Base-by-base conservation (phyloP, 2,797 vertebrate genomes). In the Bufotes viridis region DNA sequence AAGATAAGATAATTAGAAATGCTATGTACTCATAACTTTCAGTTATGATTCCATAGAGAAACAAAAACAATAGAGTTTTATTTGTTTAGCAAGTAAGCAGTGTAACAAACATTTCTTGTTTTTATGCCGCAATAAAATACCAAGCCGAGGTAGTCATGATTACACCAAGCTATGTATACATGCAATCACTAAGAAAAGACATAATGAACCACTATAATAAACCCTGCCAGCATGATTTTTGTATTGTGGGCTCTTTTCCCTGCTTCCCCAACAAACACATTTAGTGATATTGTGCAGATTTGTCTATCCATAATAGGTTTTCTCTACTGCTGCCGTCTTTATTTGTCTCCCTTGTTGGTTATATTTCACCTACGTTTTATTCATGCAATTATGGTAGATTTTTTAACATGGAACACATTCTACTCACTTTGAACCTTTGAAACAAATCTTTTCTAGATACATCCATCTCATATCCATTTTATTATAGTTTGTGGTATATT, bases 51-150 rank as follows among this genome's bases (percentile, higher is more conserved):
- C 78, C 58, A 20, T 20, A 18, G 57, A 81, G 58, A 63, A 34
- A 42, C 24, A 11, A 61, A 63, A 81, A 80, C 42, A 81, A 61
- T 81, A 22, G 10, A 42, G 42, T 82, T 60, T 81, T 81, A 63
- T 81, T 81, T 60, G 57, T 42, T 81, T 81, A 20, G 58, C 57
- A 81, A 57, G 26, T 49, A 81, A 81, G 61, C 29, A 81, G 65
- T 63, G 79, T 63, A 63, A 81, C 58, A 81, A 81, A 63, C 79
- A 20, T 81, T 81, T 22, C 60, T 18, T 81, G 79, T 17, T 81
- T 63, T 81, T 81, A 81, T 81, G 34, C 18, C 63, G 26, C 53
- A 42, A 81, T 42, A 81, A 61, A 60, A 81, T 81, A 51, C 51
- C 75, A 78, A 78, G 75, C 75, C n/a, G 49, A 55, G 49, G 75